Conservation (phyloP, 2,113 vertebrate genomes). For the Rhegmatorhina hoffmannsi region DNA sequence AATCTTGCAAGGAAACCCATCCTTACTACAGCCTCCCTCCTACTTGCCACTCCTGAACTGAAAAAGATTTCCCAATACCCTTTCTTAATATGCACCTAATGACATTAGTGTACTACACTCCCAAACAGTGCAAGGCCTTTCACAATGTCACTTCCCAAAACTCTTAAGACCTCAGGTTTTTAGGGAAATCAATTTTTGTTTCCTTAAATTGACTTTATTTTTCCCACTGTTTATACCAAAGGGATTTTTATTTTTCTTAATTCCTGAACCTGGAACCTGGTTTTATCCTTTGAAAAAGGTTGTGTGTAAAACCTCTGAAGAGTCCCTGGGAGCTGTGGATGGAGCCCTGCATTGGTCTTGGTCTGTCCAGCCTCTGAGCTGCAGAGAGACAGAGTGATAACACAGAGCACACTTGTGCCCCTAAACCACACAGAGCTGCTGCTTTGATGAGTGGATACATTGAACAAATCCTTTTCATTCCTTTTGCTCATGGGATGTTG, state of each 20-base stretch:
- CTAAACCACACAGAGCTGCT: neutral
- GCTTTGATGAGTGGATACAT: fast-evolving
- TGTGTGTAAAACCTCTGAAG: neutral
- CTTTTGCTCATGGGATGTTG: neutral
- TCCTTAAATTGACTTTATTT: neutral
- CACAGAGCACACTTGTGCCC: fast-evolving
- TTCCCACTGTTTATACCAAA: neutral
- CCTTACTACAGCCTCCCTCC: neutral
- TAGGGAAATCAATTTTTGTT: neutral
- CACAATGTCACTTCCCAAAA: neutral
- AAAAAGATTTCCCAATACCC: neutral
- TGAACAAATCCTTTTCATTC: neutral
- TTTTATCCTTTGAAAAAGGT: neutral
- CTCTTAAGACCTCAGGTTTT: fast-evolving
- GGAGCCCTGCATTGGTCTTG: neutral
- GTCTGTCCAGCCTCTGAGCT: neutral
- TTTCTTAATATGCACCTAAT: neutral
- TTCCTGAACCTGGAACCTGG: neutral
- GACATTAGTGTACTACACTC: fast-evolving
- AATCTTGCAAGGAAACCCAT: neutral
- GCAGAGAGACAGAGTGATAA: neutral
- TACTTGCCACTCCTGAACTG: neutral
- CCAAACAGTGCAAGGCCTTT: neutral
- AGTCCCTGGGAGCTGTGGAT: neutral
- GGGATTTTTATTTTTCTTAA: neutral